Percentiles rank a stretch among this genome's conserved stretches.
Evolutionary conservation across 2,113 vertebrate genomes (phyloP).

Genomic region (Nansenia antarctica): DNA sequence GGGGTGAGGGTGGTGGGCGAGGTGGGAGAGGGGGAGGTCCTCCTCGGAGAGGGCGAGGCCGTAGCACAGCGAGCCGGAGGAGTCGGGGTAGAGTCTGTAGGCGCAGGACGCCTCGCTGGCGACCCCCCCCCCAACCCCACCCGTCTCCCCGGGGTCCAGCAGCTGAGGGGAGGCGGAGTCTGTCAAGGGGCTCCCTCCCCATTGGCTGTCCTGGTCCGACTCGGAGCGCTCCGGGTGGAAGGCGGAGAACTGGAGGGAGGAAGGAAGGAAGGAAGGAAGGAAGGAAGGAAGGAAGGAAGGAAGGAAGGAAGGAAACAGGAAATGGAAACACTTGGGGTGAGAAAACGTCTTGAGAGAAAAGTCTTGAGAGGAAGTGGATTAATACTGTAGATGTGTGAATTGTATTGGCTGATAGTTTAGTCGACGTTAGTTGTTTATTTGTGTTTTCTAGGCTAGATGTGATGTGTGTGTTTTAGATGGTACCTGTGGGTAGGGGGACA

Average conservation of each 20-base stretch:
- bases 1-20: constrained; percentile 61
- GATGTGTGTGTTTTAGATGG: constrained; percentile 14
- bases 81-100: constrained; percentile 90
- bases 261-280: too few relatives aligned
- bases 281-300: too few relatives aligned
- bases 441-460: background rate
- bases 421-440: too few relatives aligned
- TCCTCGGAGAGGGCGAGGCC: constrained; percentile 85
- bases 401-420: background rate
- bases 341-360: too few relatives aligned
- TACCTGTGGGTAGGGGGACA: constrained; percentile 97
- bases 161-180: constrained; percentile 93
- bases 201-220: constrained; percentile 96
- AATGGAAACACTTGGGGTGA: too few relatives aligned
- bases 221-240: constrained; percentile 94
- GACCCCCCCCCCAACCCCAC: constrained; percentile 68
- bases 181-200: constrained; percentile 94
- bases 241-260: constrained; percentile 85
- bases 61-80: constrained; percentile 87
- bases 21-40: constrained; percentile 78
- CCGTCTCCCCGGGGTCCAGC: constrained; percentile 83
- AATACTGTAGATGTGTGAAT: background rate
- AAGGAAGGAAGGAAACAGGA: too few relatives aligned
- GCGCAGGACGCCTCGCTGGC: constrained; percentile 90
- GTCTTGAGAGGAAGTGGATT: too few relatives aligned